These are phyloP conservation scores for Andrena minutula DNA, from an alignment of 2,888 invertebrate species.

Conservation along the genomic window DNA sequence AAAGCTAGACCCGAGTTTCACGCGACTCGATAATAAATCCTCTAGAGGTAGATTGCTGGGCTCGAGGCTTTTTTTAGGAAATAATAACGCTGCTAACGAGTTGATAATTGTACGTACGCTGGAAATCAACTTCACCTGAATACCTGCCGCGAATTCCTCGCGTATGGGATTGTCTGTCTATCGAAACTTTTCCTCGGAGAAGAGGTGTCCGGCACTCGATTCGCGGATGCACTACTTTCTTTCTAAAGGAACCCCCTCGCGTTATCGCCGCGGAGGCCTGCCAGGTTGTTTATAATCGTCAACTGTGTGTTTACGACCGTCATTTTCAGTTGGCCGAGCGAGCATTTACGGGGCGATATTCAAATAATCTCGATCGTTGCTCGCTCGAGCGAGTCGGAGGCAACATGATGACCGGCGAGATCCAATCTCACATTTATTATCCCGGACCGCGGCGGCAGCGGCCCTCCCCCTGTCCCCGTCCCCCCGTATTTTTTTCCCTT, in stretches of 20 bases:
- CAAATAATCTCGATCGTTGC: conserved; percentile 73
- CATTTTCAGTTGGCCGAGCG: conserved; percentile 46
- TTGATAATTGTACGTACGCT: too few relatives aligned
- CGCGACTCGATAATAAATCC: background rate
- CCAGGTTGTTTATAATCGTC: conserved; percentile 49
- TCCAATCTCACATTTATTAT: conserved; percentile 75
- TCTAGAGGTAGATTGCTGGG: background rate
- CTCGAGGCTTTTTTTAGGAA: background rate
- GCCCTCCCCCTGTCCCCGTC: conserved; percentile 21
- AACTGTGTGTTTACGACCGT: conserved; percentile 55
- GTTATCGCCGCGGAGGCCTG: conserved; percentile 23
- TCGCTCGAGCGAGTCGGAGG: conserved; percentile 64
- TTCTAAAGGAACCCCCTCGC: background rate
- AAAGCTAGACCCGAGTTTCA: conserved; percentile 23
- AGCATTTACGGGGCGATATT: conserved; percentile 65
- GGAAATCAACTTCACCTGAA: background rate
- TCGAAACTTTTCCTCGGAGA: conserved; percentile 21
- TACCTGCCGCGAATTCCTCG: conserved; percentile 45
- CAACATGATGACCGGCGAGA: conserved; percentile 61
- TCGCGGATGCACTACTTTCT: conserved; percentile 43
- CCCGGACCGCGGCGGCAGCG: conserved; percentile 37
- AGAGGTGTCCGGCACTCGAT: background rate
- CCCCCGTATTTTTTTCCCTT: background rate
- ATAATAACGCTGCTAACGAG: background rate
- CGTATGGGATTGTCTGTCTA: background rate